A percentile compares a stretch with the other conserved stretches of the same genome.
These are phyloP conservation scores for Dorcus parallelipipedus DNA, from an alignment of 2,888 invertebrate species.

Conservation along the genomic window DNA sequence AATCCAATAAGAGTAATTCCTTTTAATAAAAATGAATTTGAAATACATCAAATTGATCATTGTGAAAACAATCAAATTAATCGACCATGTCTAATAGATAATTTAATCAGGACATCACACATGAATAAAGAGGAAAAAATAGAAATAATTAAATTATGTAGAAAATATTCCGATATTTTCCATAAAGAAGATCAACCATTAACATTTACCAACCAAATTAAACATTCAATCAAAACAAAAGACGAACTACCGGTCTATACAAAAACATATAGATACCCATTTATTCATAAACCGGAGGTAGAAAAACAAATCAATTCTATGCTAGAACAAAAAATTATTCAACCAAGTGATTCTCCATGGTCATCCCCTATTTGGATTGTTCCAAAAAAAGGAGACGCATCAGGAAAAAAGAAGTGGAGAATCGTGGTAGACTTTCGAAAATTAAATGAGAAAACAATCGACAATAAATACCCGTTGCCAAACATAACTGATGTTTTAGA, in stretches of 20 bases:
- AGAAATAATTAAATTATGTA: not conserved
- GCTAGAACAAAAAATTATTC: not conserved
- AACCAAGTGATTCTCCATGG: not conserved
- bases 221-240: not conserved
- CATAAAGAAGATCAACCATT: not conserved
- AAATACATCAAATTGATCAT: too few species aligned
- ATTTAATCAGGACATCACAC: too few species aligned
- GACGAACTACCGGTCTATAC: not conserved
- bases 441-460: constrained; percentile 21
- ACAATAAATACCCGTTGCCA: constrained; percentile 23
- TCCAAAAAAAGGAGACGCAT: constrained; percentile 19
- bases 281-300: not conserved
- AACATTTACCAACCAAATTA: not conserved
- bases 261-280: not conserved
- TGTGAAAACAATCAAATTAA: too few species aligned
- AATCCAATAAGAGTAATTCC: too few species aligned
- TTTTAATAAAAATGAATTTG: too few species aligned
- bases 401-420: constrained; percentile 9
- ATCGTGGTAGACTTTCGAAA: constrained; percentile 15
- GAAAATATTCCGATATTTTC: not conserved
- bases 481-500: constrained; percentile 25
- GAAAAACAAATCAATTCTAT: not conserved
- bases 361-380: constrained; percentile 6
- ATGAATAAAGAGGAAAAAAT: too few species aligned
- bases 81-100: too few species aligned